Evolutionary conservation across 2,797 vertebrate genomes (phyloP).

Genomic region (Distichodus sexfasciatus): DNA sequence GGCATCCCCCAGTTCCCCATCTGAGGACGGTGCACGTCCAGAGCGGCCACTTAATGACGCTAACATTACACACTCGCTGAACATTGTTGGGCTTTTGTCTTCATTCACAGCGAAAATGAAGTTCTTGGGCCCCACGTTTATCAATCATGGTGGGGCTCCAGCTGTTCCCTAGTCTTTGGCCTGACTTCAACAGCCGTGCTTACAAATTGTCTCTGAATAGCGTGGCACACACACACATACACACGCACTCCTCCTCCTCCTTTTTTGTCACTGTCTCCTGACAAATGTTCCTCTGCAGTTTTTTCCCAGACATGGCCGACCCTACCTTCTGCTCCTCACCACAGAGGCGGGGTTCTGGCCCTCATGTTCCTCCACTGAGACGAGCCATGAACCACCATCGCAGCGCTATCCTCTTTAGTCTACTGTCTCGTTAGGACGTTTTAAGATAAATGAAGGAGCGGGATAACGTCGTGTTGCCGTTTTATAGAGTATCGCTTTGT

Average conservation of each 20-base stretch:
- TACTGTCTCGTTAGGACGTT: conserved; percentile 7
- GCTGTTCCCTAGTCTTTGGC: conserved; percentile 96
- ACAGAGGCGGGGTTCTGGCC: conserved; percentile 63
- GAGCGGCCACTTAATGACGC: conserved; percentile 96
- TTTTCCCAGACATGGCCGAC: conserved; percentile 83
- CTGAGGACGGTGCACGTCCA: conserved; percentile 92
- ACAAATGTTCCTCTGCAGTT: conserved; percentile 88
- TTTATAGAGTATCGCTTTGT: background rate
- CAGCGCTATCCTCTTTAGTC: conserved; percentile 6
- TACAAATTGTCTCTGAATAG: conserved; percentile 99
- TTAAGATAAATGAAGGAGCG: background rate
- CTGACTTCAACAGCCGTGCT: conserved; percentile 94
- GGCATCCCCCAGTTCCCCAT: conserved; percentile 87
- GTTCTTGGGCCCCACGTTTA: conserved; percentile 95
- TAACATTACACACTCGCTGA: conserved; percentile 93
- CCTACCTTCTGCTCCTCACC: conserved; percentile 86
- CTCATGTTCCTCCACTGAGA: conserved; percentile 44
- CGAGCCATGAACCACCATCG: conserved; percentile 27
- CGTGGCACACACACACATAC: no score
- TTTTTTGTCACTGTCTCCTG: conserved; percentile 92
- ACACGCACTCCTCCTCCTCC: conserved; percentile 58
- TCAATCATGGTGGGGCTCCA: conserved; percentile 99
- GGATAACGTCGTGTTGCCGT: background rate
- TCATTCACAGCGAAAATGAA: conserved; percentile 97
- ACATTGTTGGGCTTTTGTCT: conserved; percentile 98